Percentiles rank a stretch among this genome's conserved stretches.
Conservation (phyloP, 1,140 invertebrate species). For the Panagrolaimus sp. region DNA sequence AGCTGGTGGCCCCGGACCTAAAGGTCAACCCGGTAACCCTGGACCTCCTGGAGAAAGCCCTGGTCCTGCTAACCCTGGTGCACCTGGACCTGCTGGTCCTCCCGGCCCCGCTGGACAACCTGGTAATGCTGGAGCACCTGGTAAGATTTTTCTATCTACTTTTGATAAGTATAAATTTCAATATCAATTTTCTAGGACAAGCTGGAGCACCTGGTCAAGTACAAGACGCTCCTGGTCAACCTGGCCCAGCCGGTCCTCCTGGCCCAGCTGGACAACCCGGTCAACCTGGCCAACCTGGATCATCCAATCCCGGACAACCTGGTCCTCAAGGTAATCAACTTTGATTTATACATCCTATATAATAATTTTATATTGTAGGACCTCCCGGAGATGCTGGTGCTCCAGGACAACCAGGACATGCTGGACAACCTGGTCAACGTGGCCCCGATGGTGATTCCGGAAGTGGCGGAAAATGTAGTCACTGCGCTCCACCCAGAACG, state of each 20-base stretch:
- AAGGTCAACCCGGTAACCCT: not conserved
- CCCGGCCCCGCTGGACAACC: constrained; percentile 1
- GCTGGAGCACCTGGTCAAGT: constrained; percentile 3
- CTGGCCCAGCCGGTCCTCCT: constrained; percentile 13
- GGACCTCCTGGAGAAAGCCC: constrained; percentile 1
- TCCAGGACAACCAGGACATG: too few relatives aligned
- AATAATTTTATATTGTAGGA: too few relatives aligned
- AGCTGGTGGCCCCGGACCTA: constrained; percentile 3
- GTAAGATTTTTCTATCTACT: too few relatives aligned
- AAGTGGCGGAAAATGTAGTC: not conserved
- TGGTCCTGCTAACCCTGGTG: not conserved
- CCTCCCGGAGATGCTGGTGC: too few relatives aligned
- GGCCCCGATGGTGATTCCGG: not conserved
- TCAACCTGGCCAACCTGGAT: too few relatives aligned
- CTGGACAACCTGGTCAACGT: constrained; percentile 16
- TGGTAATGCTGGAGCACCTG: constrained; percentile 10
- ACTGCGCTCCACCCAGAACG: not conserved
- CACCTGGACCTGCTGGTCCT: constrained; percentile 4
- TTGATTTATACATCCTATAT: too few relatives aligned
- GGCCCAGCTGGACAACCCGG: constrained; percentile 14
- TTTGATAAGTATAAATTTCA: too few relatives aligned
- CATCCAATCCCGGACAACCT: too few relatives aligned
- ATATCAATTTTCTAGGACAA: too few relatives aligned
- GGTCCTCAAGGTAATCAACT: too few relatives aligned
- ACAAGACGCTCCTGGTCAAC: constrained; percentile 4